Evolutionary conservation across 1,140 invertebrate genomes (phyloP).

Genomic region (Drusus annulatus): DNA sequence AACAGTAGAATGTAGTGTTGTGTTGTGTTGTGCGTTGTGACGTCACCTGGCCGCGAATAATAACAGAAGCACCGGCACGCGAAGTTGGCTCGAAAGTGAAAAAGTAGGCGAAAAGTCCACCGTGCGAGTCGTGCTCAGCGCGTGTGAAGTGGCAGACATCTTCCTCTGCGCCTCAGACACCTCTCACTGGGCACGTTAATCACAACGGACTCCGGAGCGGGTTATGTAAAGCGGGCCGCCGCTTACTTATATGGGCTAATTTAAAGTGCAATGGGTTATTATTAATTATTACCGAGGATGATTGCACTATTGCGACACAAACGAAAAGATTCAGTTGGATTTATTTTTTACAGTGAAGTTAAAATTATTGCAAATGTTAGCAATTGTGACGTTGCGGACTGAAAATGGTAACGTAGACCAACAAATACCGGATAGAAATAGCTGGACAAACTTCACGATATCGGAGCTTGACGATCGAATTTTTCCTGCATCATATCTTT

Average conservation of each 20-base stretch:
- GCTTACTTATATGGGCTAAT: constrained; percentile 2
- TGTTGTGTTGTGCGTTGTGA: neutral
- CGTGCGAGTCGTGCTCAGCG: neutral
- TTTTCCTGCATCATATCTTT: too few species aligned
- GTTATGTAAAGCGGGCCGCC: neutral
- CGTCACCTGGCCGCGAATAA: neutral
- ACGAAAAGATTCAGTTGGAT: too few species aligned
- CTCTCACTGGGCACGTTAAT: constrained; percentile 11
- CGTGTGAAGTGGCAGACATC: constrained; percentile 5
- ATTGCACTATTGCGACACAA: neutral
- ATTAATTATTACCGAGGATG: neutral
- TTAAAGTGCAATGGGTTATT: neutral
- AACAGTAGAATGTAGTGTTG: too few species aligned
- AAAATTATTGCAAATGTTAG: neutral
- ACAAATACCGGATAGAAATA: too few species aligned
- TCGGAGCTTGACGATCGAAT: too few species aligned
- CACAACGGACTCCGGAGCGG: neutral
- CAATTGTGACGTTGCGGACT: neutral
- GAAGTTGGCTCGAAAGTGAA: constrained; percentile 37
- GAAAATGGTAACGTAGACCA: too few species aligned
- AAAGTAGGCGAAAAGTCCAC: constrained; percentile 19
- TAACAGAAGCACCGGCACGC: constrained; percentile 6
- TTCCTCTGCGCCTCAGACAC: neutral
- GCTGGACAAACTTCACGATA: too few species aligned
- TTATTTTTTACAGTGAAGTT: neutral